Base-by-base conservation (phyloP, 2,113 vertebrate species). In the Toxostoma redivivum region DNA sequence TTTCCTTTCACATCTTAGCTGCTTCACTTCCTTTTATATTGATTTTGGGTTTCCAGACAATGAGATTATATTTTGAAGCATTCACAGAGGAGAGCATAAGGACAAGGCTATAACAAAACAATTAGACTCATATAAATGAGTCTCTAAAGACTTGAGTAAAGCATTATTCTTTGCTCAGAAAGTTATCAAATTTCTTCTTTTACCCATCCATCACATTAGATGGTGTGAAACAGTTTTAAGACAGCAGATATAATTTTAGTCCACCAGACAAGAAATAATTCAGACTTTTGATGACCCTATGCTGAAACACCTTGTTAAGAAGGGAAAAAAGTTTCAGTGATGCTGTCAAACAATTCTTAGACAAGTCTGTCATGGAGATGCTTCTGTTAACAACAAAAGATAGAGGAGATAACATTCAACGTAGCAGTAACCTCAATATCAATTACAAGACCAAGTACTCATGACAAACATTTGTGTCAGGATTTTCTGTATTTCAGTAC, bases 31-130 rank as follows among this genome's bases (percentile, higher is more conserved):
- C 61, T 93, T 92, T 94, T 83, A 33, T 86, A 97, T 96, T 88
- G 95, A 97, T 96, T 95, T 94, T 86, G 57, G 25, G 30, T 86
- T 96, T 94, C 47, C 28, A 96, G 71, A 92, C 71, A 86, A 92
- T 71, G 51, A 90, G 82, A 96, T 95, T 90, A 88, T 91, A 57
- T 93, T 95, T 83, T 92, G 81, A 96, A 90, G 28, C 76, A 88
- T 60, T 96, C 80, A 67, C 60, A 92, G 14, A 83, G 56, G 44
- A 83, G 17, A 93, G 15, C 31, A 53, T 81, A 74, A 95, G 76
- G 90, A 92, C 72, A 96, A 96, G 37, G 28, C 60, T 90, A 58
- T 74, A 94, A 94, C 64, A 88, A 96, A 96, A 78, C 88, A 95
- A 96, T 96, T 94, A 94, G 37, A 78, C 67, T 90, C 13, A 42